Evolutionary conservation across 1,140 invertebrate genomes (phyloP).

Genomic region (Ladona fulva): DNA sequence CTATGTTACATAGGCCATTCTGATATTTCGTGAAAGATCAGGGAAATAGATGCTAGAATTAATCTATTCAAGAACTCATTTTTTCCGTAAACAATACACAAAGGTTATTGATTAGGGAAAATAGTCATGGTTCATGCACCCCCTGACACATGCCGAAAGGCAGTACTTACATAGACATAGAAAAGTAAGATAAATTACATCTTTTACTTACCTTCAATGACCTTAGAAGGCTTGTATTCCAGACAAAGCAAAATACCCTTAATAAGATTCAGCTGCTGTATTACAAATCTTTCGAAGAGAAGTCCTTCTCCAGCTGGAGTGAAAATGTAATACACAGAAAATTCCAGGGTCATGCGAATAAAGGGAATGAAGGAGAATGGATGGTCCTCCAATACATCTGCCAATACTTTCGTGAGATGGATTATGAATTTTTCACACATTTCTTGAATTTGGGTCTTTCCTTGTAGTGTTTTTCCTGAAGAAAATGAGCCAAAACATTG

Average conservation of each 20-base stretch:
- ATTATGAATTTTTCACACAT: conserved; percentile 72
- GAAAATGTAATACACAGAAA: conserved; percentile 78
- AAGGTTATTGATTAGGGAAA: too few species aligned
- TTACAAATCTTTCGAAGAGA: conserved; percentile 74
- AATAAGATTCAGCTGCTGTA: conserved; percentile 82
- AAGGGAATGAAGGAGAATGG: conserved; percentile 70
- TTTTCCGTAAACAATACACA: too few species aligned
- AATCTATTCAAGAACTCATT: too few species aligned
- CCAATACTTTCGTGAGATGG: conserved; percentile 66
- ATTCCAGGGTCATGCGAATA: conserved; percentile 67
- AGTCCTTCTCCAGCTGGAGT: conserved; percentile 62
- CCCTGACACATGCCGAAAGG: too few species aligned
- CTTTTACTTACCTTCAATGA: conserved; percentile 23
- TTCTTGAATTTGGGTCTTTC: conserved; percentile 49
- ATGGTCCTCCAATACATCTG: conserved; percentile 62
- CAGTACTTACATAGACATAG: too few species aligned
- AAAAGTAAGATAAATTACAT: not conserved
- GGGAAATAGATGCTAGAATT: too few species aligned
- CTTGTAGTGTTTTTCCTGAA: conserved; percentile 53
- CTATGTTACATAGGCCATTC: too few species aligned
- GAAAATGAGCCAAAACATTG: conserved; percentile 18
- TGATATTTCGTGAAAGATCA: too few species aligned
- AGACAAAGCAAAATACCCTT: conserved; percentile 70
- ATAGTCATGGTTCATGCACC: too few species aligned
- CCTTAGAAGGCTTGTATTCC: conserved; percentile 58